These are phyloP conservation scores for Ibycter americanus DNA, from an alignment of 2,797 vertebrate genomes.

Conservation along the genomic window DNA sequence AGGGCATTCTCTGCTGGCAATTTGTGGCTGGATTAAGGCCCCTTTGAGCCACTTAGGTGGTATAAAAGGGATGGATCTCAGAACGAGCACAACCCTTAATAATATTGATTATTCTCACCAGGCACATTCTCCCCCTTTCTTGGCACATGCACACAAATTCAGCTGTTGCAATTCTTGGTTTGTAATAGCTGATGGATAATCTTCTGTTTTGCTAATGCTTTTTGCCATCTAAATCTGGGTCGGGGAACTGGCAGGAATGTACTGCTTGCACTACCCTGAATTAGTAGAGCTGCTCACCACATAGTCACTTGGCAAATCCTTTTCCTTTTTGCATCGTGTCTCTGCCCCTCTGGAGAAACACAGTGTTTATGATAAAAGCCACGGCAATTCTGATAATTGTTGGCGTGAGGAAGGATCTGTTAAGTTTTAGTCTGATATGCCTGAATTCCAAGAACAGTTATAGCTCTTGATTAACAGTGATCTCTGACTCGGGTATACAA, in stretches of 20 bases:
- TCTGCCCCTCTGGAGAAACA: background rate
- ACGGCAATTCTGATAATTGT: background rate
- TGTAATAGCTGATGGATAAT: conserved; percentile 22
- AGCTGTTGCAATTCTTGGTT: background rate
- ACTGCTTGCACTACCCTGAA: background rate
- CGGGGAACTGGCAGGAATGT: background rate
- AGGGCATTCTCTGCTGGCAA: background rate
- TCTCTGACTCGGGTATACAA: background rate
- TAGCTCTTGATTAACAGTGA: background rate
- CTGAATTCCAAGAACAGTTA: background rate
- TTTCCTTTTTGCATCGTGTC: background rate
- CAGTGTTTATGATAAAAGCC: background rate
- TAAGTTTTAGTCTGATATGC: background rate
- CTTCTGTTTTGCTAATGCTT: background rate
- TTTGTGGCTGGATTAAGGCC: background rate
- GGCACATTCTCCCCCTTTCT: background rate
- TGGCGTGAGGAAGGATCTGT: background rate
- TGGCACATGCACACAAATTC: background rate
- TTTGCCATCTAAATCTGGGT: background rate
- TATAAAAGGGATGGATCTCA: background rate
- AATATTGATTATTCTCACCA: background rate
- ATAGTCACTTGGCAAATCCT: background rate
- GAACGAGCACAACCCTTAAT: background rate
- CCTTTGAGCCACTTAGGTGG: background rate
- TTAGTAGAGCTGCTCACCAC: background rate